phyloP scores from a whole-genome alignment of 2,888 invertebrate species.

The Boloria euphrosyne region DNA sequence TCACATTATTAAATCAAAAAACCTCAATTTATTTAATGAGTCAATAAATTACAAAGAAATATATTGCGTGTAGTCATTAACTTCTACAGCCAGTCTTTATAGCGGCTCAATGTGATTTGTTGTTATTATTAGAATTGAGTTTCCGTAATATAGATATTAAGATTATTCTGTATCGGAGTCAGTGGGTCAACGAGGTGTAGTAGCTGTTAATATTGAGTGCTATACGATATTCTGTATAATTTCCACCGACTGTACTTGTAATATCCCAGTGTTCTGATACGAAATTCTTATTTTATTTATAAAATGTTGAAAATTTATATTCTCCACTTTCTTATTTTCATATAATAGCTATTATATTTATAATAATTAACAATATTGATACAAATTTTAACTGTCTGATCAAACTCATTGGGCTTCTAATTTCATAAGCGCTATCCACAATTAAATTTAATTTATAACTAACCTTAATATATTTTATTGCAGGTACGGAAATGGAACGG shows the following conservation, averaged over 20 bases:
- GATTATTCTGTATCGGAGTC: constrained; percentile 26
- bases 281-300: not conserved
- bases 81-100: constrained; percentile 39
- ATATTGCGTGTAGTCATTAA: constrained; percentile 19
- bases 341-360: too few species aligned
- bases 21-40: too few species aligned
- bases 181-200: constrained; percentile 24
- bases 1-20: too few species aligned
- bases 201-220: constrained; percentile 13
- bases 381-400: too few species aligned
- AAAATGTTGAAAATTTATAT: not conserved
- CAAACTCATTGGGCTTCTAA: too few species aligned
- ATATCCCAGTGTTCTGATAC: not conserved
- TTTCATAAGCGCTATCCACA: not conserved
- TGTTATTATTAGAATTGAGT: constrained; percentile 36
- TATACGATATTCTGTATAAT: constrained; percentile 12
- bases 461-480: constrained; percentile 62
- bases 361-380: too few species aligned
- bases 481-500: constrained; percentile 61
- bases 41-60: too few species aligned
- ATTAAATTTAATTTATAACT: constrained; percentile 46
- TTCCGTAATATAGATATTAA: constrained; percentile 28
- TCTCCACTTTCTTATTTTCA: not conserved
- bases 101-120: constrained; percentile 48
- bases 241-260: not conserved